Percentiles rank a stretch among this genome's conserved stretches.
Evolutionary conservation across 64 coral and sea anemone species (phyloP).

Genomic region (Pocillopora verrucosa): DNA sequence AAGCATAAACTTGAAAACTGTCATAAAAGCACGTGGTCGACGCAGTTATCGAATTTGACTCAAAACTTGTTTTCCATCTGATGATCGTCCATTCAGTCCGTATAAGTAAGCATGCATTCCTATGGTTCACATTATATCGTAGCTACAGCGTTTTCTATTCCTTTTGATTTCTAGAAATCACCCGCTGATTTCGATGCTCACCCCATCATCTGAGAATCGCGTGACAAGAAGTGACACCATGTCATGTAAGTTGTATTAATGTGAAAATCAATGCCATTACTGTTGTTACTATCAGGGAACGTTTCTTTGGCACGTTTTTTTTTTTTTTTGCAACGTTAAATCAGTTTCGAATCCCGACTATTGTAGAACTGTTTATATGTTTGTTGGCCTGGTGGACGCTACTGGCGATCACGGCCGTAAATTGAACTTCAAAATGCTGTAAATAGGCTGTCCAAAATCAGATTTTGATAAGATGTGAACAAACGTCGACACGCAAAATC

Average conservation of each 20-base stretch:
- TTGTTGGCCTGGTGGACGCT: too few species aligned
- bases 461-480: too few species aligned
- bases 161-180: neutral
- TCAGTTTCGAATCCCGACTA: neutral
- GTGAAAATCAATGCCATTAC: neutral
- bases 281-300: neutral
- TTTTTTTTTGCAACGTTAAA: neutral
- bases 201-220: neutral
- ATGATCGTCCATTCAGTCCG: neutral
- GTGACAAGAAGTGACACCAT: neutral
- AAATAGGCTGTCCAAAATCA: too few species aligned
- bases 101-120: neutral
- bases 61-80: neutral
- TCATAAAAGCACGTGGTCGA: neutral
- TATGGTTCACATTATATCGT: neutral
- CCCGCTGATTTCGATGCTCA: neutral
- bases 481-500: too few species aligned
- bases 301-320: too few species aligned
- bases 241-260: neutral
- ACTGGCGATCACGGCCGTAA: too few species aligned
- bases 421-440: too few species aligned
- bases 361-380: neutral
- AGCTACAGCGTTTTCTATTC: neutral
- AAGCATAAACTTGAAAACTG: neutral
- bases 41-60: neutral